These are phyloP conservation scores for Drosophila chauvacae DNA, from an alignment of 1,140 invertebrate species.

Conservation along the genomic window DNA sequence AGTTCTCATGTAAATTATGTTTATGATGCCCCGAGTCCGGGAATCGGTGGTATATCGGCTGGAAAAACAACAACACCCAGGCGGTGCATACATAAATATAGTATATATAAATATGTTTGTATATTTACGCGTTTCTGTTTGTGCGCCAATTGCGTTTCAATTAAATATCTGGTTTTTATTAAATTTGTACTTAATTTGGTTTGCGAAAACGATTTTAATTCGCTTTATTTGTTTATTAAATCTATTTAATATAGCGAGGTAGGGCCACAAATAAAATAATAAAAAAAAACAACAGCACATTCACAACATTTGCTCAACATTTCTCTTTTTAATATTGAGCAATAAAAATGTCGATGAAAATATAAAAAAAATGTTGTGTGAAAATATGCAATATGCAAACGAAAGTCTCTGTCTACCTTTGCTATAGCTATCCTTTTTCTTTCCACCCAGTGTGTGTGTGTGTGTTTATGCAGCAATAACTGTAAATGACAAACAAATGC, in stretches of 20 bases:
- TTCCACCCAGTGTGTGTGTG: slow-evolving; percentile 11
- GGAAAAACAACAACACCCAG: slow-evolving; percentile 11
- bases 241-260: slow-evolving; percentile 38
- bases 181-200: slow-evolving; percentile 46
- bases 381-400: slow-evolving; percentile 52
- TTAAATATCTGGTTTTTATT: slow-evolving; percentile 41
- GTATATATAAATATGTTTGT: neutral
- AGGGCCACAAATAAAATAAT: neutral
- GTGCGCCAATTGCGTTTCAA: slow-evolving; percentile 27
- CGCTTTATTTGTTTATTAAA: slow-evolving; percentile 60
- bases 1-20: slow-evolving; percentile 40
- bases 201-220: slow-evolving; percentile 37
- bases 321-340: slow-evolving; percentile 51
- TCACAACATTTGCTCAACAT: neutral
- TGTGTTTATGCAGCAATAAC: slow-evolving; percentile 57
- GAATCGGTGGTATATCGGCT: neutral
- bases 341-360: slow-evolving; percentile 40
- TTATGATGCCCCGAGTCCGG: slow-evolving; percentile 24
- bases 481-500: slow-evolving; percentile 76
- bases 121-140: slow-evolving; percentile 14
- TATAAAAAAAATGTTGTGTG: slow-evolving; percentile 18
- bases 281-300: no score
- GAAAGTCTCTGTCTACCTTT: slow-evolving; percentile 19
- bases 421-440: slow-evolving; percentile 4
- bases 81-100: slow-evolving; percentile 1